These are phyloP conservation scores for Chaenodraco wilsoni DNA, from an alignment of 2,797 vertebrate species.

Conservation along the genomic window DNA sequence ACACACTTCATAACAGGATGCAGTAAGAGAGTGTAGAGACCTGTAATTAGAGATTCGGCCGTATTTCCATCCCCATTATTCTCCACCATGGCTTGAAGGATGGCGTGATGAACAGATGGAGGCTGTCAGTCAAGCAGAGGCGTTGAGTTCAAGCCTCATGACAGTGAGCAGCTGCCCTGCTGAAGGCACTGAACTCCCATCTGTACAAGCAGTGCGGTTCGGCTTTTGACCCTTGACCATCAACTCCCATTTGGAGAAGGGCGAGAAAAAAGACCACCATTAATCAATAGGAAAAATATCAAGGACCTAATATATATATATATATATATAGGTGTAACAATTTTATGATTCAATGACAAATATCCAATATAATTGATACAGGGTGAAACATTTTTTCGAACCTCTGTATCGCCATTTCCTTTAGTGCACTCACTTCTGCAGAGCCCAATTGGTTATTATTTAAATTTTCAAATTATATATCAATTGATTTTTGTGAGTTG, in stretches of 20 bases:
- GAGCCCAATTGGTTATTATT: too few species aligned
- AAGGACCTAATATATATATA: not conserved
- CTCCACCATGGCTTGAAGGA: not conserved
- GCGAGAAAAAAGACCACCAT: not conserved
- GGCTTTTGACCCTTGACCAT: not conserved
- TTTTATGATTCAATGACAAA: too few species aligned
- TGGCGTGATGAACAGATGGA: constrained; percentile 9
- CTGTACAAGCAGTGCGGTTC: constrained; percentile 5
- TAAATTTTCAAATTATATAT: too few species aligned
- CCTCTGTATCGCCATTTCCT: too few species aligned
- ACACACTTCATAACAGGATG: constrained; percentile 17
- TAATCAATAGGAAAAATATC: not conserved
- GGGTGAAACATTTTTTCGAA: too few species aligned
- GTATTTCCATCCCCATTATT: not conserved
- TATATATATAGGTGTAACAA: not conserved
- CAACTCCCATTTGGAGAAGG: constrained; percentile 1
- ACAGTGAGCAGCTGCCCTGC: constrained; percentile 7
- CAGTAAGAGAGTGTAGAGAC: not conserved
- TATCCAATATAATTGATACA: too few species aligned
- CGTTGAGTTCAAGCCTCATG: constrained; percentile 3
- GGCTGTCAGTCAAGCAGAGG: constrained; percentile 18
- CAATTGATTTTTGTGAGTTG: too few species aligned
- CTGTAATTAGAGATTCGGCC: constrained; percentile 9
- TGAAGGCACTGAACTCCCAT: constrained; percentile 15
- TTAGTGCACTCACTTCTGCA: too few species aligned